These are phyloP conservation scores for Rhizomys pruinosus DNA, from an alignment of 2,113 vertebrate genomes.

Conservation along the genomic window DNA sequence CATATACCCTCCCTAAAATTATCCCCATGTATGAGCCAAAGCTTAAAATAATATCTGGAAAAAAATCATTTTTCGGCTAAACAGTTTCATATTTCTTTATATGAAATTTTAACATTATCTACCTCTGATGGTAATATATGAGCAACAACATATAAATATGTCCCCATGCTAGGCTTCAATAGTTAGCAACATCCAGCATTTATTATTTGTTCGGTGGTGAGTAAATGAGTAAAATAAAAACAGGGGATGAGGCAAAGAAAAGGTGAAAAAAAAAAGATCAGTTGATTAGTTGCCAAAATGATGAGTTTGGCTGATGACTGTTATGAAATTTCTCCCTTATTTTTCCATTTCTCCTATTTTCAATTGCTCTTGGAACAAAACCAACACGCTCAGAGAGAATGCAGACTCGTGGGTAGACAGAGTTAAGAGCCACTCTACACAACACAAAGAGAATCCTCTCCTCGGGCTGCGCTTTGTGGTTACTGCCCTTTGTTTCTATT, in stretches of 20 bases:
- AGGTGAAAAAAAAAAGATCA: neutral
- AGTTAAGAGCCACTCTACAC: constrained; percentile 39
- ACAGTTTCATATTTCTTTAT: constrained; percentile 1
- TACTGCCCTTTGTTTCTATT: constrained; percentile 70
- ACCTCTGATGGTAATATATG: constrained; percentile 39
- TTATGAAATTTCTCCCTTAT: constrained; percentile 17
- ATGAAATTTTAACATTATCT: neutral
- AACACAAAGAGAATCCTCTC: constrained; percentile 74
- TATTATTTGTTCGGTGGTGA: neutral
- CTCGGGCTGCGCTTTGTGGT: constrained; percentile 64
- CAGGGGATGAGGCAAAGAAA: neutral
- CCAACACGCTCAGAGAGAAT: neutral
- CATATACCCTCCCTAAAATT: neutral
- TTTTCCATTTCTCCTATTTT: constrained; percentile 20
- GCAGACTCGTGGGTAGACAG: neutral
- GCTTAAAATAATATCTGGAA: constrained; percentile 12
- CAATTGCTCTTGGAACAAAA: constrained; percentile 44
- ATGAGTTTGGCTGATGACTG: constrained; percentile 12
- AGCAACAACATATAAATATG: neutral
- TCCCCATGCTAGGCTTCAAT: neutral
- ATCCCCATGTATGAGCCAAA: neutral
- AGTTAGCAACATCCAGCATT: neutral
- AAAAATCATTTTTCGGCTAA: neutral
- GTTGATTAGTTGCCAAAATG: neutral
- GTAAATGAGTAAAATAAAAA: constrained; percentile 33